Percentiles rank a stretch among this genome's conserved stretches.
phyloP scores from a whole-genome alignment of 92 coral and sea anemone species.

The Micromussa lordhowensis region DNA sequence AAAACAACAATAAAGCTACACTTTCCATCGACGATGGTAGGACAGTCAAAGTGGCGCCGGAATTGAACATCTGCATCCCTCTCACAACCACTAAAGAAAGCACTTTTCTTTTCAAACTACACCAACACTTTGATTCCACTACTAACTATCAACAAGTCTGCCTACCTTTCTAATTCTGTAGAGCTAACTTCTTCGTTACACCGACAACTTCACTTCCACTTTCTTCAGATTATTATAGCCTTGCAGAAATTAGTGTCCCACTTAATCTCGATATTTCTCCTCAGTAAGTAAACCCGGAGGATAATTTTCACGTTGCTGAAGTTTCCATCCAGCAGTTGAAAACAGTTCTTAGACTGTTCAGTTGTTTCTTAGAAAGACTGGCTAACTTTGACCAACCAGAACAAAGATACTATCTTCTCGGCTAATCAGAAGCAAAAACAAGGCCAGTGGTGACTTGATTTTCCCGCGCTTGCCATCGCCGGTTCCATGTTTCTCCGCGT shows the following conservation, averaged over 20 bases:
- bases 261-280: neutral
- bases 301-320: neutral
- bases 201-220: neutral
- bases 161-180: constrained; percentile 5
- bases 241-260: neutral
- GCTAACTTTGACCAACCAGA: neutral
- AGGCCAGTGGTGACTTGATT: neutral
- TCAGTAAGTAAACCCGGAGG: neutral
- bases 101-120: neutral
- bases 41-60: neutral
- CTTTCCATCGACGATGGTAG: too few species aligned
- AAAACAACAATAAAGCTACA: too few species aligned
- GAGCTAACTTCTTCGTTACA: neutral
- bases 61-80: neutral
- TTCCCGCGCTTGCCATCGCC: neutral
- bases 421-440: neutral
- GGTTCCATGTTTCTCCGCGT: neutral
- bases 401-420: neutral
- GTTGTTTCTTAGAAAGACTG: neutral
- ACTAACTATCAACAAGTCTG: constrained; percentile 1
- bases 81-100: neutral
- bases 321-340: neutral
- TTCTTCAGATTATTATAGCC: neutral
- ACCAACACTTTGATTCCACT: neutral
- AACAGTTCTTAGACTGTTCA: neutral